phyloP scores from a whole-genome alignment of 1,140 invertebrate species.

The Macrobrachium rosenbergii region DNA sequence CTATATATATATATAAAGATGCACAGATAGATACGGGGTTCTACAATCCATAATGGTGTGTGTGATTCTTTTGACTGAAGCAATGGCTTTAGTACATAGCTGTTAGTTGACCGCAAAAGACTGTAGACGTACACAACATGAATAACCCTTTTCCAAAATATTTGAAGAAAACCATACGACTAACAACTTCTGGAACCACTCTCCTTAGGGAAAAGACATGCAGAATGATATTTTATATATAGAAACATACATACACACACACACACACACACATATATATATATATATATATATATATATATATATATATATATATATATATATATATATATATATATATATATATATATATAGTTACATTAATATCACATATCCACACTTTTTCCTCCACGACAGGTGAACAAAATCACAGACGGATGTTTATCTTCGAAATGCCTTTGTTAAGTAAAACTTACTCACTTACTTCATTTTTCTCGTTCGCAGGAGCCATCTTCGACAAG shows the following conservation, averaged over 20 bases:
- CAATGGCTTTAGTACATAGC: too few relatives aligned
- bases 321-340: conserved; percentile 6
- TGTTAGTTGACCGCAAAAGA: too few relatives aligned
- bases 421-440: background rate
- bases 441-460: too few relatives aligned
- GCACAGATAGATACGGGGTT: conserved; percentile 4
- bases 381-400: background rate
- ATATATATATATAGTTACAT: background rate
- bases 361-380: background rate
- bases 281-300: background rate
- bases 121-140: too few relatives aligned
- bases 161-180: too few relatives aligned
- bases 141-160: too few relatives aligned
- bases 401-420: background rate
- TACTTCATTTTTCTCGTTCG: background rate
- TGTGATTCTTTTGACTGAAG: too few relatives aligned
- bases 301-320: conserved; percentile 16
- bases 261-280: background rate
- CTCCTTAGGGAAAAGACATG: too few relatives aligned
- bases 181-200: too few relatives aligned
- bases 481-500: conserved; percentile 71
- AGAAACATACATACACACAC: conserved; percentile 6
- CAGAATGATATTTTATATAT: too few relatives aligned
- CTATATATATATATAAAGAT: too few relatives aligned
- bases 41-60: too few relatives aligned